Base-by-base conservation (phyloP, 1,140 invertebrate genomes). In the Aphis craccivora region DNA sequence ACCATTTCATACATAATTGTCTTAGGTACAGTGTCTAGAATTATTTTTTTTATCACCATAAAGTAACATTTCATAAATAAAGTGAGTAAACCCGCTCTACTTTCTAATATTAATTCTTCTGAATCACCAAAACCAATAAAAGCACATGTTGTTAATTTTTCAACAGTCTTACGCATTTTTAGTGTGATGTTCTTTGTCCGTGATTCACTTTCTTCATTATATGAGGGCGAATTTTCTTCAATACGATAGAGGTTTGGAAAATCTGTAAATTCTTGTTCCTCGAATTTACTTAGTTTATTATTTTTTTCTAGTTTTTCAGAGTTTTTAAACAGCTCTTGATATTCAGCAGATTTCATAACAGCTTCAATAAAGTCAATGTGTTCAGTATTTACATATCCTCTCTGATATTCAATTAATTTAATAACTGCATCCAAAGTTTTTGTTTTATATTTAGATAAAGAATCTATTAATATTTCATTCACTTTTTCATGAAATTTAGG, bases 331-430 rank as follows among this genome's bases (percentile, higher is more conserved):
- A 93, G 93, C 18, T 48, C 14, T 0, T 86, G 35, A 53, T 53
- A 45, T n/a, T 83, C 53, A 20, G 60, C 51, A 0, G 67, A 90
- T 4, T 51, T n/a, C 8, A n/a, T 45, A 9, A 90, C 30, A 22
- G 93, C 94, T 22, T 83, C 67, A 18, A 90, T 35, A 84, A 94
- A 94, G 55, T 97, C 97, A 8, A 97, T 97, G 95, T 97, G 97
- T 94, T 97, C 97, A 1, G 97, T 97, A 94, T 97, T 97, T 53
- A 97, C 97, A 94, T 97, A 97, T 9, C 97, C 96, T 93, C 97
- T 95, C 95, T 97, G 97, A 94, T 97, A 96, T 11, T 95, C 95
- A 5, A 97, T 96, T 67, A 97, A 94, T 95, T 97, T 97, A 94
- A 97, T 96, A 90, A 96, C 96, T 96, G 97, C 97, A 43, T 95